A percentile compares a stretch with the other conserved stretches of the same genome.
These are phyloP conservation scores for Actinopyga echinites DNA, from an alignment of 53 echinoderm and acorn worm genomes.

Conservation along the genomic window DNA sequence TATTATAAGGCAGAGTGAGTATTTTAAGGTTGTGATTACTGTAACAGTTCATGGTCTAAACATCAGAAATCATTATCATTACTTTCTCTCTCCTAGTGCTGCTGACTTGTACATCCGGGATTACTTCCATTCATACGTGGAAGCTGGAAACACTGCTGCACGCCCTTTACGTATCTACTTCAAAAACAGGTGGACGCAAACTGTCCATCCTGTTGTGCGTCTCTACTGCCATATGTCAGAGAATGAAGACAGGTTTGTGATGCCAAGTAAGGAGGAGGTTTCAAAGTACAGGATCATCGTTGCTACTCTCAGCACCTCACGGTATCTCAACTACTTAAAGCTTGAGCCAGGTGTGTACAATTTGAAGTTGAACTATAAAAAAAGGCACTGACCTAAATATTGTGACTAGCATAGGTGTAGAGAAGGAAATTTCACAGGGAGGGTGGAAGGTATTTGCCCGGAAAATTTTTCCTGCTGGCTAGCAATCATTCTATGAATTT, in stretches of 20 bases:
- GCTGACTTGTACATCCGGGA: constrained; percentile 95
- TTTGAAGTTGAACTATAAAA: background rate
- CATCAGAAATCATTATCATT: no score
- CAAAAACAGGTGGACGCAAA: constrained; percentile 96
- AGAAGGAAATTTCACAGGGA: no score
- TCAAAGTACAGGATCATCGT: constrained; percentile 87
- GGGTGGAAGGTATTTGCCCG: no score
- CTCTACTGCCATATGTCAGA: constrained; percentile 93
- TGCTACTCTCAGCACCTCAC: constrained; percentile 95
- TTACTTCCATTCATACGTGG: constrained; percentile 85
- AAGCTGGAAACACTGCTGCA: constrained; percentile 77
- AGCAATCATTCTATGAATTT: no score
- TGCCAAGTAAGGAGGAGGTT: constrained; percentile 89
- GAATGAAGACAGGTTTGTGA: constrained; percentile 73
- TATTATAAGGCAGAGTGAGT: no score
- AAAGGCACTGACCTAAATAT: background rate
- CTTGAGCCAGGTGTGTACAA: constrained; percentile 66
- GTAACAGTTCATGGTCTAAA: no score
- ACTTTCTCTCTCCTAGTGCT: constrained; percentile 62
- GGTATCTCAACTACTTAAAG: constrained; percentile 86
- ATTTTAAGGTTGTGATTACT: no score
- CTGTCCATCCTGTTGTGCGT: constrained; percentile 84
- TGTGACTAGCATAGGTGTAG: no score
- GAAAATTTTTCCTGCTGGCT: no score
- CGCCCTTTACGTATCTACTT: constrained; percentile 94